Percentiles rank a stretch among this genome's conserved stretches.
phyloP scores from a whole-genome alignment of 2,797 vertebrate genomes.

The Argentina silus region DNA sequence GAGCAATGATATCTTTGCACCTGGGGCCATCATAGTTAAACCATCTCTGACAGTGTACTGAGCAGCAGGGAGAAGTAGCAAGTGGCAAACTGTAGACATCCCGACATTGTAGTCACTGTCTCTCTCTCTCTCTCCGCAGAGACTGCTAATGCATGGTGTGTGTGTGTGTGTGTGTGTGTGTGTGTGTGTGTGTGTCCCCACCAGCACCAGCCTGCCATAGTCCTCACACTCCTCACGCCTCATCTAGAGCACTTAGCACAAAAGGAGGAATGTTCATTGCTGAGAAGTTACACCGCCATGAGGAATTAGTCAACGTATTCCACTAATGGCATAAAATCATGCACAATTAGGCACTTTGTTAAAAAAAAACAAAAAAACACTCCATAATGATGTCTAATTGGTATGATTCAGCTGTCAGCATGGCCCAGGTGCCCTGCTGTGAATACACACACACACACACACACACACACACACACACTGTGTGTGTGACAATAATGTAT shows the following conservation, averaged over 20 bases:
- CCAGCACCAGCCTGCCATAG: slow-evolving; percentile 3
- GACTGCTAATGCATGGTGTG: slow-evolving; percentile 22
- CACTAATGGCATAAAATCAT: slow-evolving; percentile 57
- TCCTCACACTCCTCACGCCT: slow-evolving; percentile 37
- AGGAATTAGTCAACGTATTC: slow-evolving; percentile 53
- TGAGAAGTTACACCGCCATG: slow-evolving; percentile 39
- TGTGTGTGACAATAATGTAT: neutral
- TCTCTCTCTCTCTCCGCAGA: neutral
- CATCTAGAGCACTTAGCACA: slow-evolving; percentile 38
- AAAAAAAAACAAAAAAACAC: too few relatives aligned
- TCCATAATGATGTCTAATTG: slow-evolving; percentile 58
- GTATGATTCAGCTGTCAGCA: slow-evolving; percentile 40
- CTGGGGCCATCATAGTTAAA: neutral
- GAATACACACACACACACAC: slow-evolving; percentile 10
- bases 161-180: slow-evolving; percentile 11
- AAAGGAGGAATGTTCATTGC: slow-evolving; percentile 44
- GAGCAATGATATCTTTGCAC: slow-evolving; percentile 15
- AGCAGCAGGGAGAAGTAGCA: slow-evolving; percentile 29
- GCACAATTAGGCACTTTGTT: slow-evolving; percentile 59
- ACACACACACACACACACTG: neutral
- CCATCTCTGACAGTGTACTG: slow-evolving; percentile 12
- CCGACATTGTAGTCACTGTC: neutral
- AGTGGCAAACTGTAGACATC: neutral
- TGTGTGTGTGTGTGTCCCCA: neutral
- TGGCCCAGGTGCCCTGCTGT: slow-evolving; percentile 21